Evolutionary conservation across 37 sponge, comb jelly and placozoan genomes (phyloP), one percentile per base, ranked within the genome.

Genomic region (Agelas oroides): DNA sequence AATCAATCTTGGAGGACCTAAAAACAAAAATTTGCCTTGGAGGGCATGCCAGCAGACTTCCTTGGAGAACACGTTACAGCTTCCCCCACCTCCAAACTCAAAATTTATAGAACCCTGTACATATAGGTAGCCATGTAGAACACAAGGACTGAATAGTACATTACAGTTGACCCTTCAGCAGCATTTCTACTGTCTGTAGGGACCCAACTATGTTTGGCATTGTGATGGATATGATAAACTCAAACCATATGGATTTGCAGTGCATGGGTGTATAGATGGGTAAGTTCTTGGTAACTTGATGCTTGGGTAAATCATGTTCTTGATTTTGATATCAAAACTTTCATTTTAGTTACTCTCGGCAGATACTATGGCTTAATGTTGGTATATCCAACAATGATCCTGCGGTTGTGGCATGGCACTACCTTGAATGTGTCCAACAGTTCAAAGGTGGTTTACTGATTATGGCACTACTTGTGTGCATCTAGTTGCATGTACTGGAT

Each of bases 221-320:
- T n/a, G 70, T 17, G 79, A 86, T 37, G 87, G 87, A 5, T 86
- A 85, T 71, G 79, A 86, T 55, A 86, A 86, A 40, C 46, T 86
- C 2, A 85, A 85, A 67, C 86, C 70, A 1, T 85, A 56, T 53
- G 77, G 87, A 37, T 78, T 86, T 70, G 41, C 80, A 39, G 78
- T 86, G 5, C 87, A 86, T 78, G 87, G 79, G 1, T 86, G 79
- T 59, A 70, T 86, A 55, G 87, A 86, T 71, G 87, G 87, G 80
- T 86, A 67, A 34, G 72, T 14, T 25, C 25, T 61, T 18, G 1
- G 33, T 25, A 61, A 14, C 5, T 5, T 69, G 31, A 65, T 21
- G 15, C 13, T 15, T 20, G 21, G 15, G 31, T 25, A 69, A 21
- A 35, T 3, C 24, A 72, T 36, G 34, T 46, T 0, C 34, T 25